Evolutionary conservation across 2,797 vertebrate species (phyloP), one percentile per base, ranked within the genome.

Genomic region (Bufotes viridis): DNA sequence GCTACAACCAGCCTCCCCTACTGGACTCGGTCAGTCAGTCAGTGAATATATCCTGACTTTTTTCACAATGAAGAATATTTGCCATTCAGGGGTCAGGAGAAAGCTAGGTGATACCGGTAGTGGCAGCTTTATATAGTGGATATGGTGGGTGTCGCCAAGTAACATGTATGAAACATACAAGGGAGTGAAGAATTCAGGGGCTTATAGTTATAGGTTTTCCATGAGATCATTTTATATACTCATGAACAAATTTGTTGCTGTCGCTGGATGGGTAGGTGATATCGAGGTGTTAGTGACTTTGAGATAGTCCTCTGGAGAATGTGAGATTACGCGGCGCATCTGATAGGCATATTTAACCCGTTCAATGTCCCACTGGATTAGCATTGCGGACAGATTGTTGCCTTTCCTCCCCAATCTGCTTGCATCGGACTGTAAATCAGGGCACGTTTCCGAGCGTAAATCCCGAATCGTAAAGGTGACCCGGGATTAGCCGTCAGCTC

Each of bases 401-500:
- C 42, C 14, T 9, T 80, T 13, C 53, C 51, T 70, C 49, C 26
- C 53, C 69, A 51, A 10, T 55, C 70, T 61, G 65, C 70, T 53
- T 74, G 55, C 79, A 82, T 63, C 67, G 29, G 42, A 72, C 51
- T 60, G 49, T 87, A 82, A 75, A 74, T 84, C 42, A 61, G 13
- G 24, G 53, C 57, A 70, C n/a, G n/a, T 81, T 81, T 81, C 42
- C 61, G 29, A 53, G 65, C 42, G 63, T 26, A 63, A 85, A 58
- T 84, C 78, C 76, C 18, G 67, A 34, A 81, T 85, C 34, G 82
- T 85, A 85, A 88, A 88, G 87, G 87, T 88, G 87, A 88, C 83
- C 87, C 76, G 78, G 87, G 83, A 88, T 88, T 88, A 82, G 84
- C 79, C 67, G 78, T 86, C 87, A 78, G 60, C 84, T 89, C 79